Base-by-base conservation (phyloP, 2,888 invertebrate species). In the Hybos culiciformis region DNA sequence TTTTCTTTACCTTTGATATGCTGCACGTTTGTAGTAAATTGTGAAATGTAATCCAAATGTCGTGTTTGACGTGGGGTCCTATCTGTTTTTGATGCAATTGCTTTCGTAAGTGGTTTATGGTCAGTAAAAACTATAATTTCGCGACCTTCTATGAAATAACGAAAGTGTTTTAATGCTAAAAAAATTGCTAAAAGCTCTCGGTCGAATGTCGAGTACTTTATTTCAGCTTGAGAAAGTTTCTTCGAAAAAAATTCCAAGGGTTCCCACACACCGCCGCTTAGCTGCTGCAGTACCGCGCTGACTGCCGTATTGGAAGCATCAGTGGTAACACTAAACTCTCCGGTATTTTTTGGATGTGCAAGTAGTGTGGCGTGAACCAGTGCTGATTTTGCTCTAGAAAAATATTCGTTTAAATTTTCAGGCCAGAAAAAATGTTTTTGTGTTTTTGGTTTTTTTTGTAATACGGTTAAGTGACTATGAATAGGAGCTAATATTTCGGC, bases 141-240 rank as follows among this genome's bases (percentile, higher is more conserved):
- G 34, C 54, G 44, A 1, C 54, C 60, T 51, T 67, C 65, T 0
- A 65, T 37, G 51, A 60, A 54, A 20, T 59, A 51, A 6, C 55
- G 46, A 46, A 66, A 67, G 42, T 60, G 48, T 38, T 54, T 54
- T 1, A 65, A 50, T 1, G 58, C 55, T 20, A 50, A 45, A 40
- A 61, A 65, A 1, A 62, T 57, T 0, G 60, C 61, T 4, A 63
- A 48, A 0, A 66, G 52, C 49, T 62, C 60, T 6, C 60, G 24
- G 43, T 67, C 62, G 46, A 61, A 63, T 20, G 54, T 56, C n/a
- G 57, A 54, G 33, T 63, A 66, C 5, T 58, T 59, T 9, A 21
- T 37, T 44, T 66, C 55, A 0, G 58, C 42, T 1, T 51, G 41
- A 21, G 43, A 51, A 2, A 64, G 45, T 26, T 58, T 59, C 36